Percentiles rank a stretch among this genome's conserved stretches.
phyloP scores from a whole-genome alignment of 2,888 invertebrate genomes.

The Lasioglossum leucozonium region DNA sequence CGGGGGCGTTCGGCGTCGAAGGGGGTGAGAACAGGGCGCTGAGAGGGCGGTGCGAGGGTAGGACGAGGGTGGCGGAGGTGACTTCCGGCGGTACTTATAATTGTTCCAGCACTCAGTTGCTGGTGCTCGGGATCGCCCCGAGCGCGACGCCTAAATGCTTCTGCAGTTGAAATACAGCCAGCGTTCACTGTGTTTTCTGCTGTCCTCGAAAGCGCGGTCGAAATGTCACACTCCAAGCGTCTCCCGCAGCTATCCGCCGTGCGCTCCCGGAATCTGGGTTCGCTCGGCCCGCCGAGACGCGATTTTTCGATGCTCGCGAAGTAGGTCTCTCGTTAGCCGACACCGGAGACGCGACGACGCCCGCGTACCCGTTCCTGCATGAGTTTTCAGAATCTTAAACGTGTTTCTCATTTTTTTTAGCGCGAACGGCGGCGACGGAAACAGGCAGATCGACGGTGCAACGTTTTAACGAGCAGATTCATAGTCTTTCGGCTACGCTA shows the following conservation, averaged over 20 bases:
- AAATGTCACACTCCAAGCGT: constrained; percentile 31
- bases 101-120: constrained; percentile 76
- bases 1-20: constrained; percentile 34
- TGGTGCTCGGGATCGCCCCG: constrained; percentile 71
- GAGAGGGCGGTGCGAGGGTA: background rate
- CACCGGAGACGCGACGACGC: background rate
- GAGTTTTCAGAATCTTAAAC: too few species aligned
- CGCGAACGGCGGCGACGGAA: too few species aligned
- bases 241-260: background rate
- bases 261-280: constrained; percentile 21
- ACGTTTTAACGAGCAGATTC: background rate
- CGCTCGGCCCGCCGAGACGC: constrained; percentile 1
- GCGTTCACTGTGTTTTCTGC: constrained; percentile 49
- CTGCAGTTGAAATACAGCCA: constrained; percentile 67
- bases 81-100: constrained; percentile 81
- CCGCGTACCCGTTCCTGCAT: too few species aligned
- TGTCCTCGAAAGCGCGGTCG: constrained; percentile 52
- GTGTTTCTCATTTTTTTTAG: background rate
- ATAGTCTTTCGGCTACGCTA: background rate
- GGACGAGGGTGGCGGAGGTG: constrained; percentile 51
- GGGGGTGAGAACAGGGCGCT: constrained; percentile 25
- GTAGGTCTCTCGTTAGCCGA: constrained; percentile 7
- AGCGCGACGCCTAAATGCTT: constrained; percentile 76
- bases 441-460: too few species aligned
- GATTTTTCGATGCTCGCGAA: constrained; percentile 4